Base-by-base conservation (phyloP, 2,797 vertebrate species). In the Dendrocincla tyrannina region DNA sequence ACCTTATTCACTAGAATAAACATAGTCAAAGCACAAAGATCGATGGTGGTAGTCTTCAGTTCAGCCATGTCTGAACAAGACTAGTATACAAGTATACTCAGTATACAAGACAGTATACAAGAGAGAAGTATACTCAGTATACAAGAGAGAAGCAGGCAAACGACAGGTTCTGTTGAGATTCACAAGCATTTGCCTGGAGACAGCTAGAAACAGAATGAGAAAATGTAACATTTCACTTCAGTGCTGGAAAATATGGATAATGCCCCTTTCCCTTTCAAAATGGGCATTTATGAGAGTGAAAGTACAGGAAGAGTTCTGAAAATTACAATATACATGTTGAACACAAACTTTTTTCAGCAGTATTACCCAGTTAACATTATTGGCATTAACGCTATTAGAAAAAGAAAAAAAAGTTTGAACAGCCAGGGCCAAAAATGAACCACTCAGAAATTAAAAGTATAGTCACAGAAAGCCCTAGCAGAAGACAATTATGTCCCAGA, bases 391-490 rank as follows among this genome's bases (percentile, higher is more conserved):
- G 66, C 0, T 55, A 81, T 56, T 47, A 55, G 56, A 64, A 80
- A 76, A 94, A 66, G 24, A 85, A 83, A 85, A 49, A 87, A 67
- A 19, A 60, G 10, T 17, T 33, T 77, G 62, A 91, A 86, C 33
- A 95, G 50, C 53, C 46, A 88, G 17, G 25, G 22, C 12, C 85
- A 68, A 68, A 94, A 64, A 14, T 16, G 62, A 95, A 69, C 7
- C 50, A 90, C 46, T 81, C 66, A n/a, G n/a, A 93, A 96, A 93
- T 96, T 92, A 81, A 94, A 91, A 89, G 95, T 78, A 56, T 55
- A 89, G 78, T 90, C 79, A 86, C 67, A 81, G 79, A 91, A 93
- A 89, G 23, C 28, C 53, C 46, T 89, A 74, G 44, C n/a, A 94
- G 74, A 90, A 90, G 80, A 78, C 59, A 91, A 91, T 90, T 93